These are phyloP conservation scores for Neelides sp. DNA, from an alignment of 1,140 invertebrate genomes.

Conservation along the genomic window DNA sequence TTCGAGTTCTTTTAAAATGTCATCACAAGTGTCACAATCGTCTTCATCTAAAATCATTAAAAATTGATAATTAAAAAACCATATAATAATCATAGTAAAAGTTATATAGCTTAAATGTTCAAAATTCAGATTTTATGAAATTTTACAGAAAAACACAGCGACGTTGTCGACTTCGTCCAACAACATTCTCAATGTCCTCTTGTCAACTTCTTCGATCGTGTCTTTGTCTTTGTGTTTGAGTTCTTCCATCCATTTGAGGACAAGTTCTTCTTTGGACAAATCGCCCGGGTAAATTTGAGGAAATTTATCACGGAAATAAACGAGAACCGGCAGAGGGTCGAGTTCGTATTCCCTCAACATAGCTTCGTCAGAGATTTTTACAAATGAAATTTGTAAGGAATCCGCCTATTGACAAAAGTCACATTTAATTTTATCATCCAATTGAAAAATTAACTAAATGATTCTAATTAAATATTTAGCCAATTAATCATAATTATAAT, in stretches of 20 bases:
- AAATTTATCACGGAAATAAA: conserved; percentile 81
- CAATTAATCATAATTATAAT: no score
- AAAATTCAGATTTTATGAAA: conserved; percentile 16
- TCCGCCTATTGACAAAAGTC: no score
- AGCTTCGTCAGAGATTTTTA: conserved; percentile 80
- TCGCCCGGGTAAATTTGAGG: conserved; percentile 73
- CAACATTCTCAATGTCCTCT: conserved; percentile 73
- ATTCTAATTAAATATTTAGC: no score
- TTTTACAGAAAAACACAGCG: conserved; percentile 84
- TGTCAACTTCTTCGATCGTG: conserved; percentile 81
- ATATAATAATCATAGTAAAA: conserved; percentile 16
- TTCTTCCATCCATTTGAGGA: conserved; percentile 72
- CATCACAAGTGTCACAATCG: conserved; percentile 66
- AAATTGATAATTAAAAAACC: conserved; percentile 6
- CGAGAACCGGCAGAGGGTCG: conserved; percentile 62
- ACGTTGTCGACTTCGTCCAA: conserved; percentile 82
- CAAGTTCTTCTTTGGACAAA: conserved; percentile 73
- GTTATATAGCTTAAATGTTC: neutral
- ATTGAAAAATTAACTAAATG: no score
- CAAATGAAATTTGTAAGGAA: conserved; percentile 79
- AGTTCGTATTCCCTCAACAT: conserved; percentile 82
- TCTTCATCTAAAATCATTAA: conserved; percentile 43
- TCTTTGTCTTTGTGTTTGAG: conserved; percentile 70
- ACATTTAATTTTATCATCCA: no score
- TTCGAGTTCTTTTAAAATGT: conserved; percentile 75